Evolutionary conservation across 2,888 invertebrate genomes (phyloP).

Genomic region (Cheiracanthium punctorium): DNA sequence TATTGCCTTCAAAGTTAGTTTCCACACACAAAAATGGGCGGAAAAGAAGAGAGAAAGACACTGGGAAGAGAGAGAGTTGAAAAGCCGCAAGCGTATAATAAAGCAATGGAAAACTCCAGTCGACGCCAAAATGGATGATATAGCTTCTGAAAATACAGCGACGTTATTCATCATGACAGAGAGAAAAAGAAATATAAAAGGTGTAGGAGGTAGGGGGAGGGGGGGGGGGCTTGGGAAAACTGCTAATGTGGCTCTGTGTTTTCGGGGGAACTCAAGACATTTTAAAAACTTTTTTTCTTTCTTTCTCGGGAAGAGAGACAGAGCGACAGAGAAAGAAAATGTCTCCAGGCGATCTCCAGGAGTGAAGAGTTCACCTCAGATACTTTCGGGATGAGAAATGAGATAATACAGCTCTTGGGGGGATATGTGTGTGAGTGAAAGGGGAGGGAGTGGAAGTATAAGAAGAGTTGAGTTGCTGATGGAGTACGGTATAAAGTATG

Average conservation of each 20-base stretch:
- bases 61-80: too few species aligned
- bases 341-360: constrained; percentile 1
- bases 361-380: not conserved
- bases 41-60: too few species aligned
- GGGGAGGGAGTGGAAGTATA: too few species aligned
- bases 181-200: not conserved
- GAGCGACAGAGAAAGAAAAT: not conserved
- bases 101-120: constrained; percentile 1
- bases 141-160: not conserved
- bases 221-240: too few species aligned
- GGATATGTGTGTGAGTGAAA: too few species aligned
- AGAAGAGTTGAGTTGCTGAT: too few species aligned
- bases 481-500: too few species aligned
- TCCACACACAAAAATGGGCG: too few species aligned
- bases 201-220: too few species aligned
- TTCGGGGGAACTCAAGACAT: constrained; percentile 6
- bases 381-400: not conserved
- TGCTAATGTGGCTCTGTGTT: constrained; percentile 39
- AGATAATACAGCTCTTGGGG: constrained; percentile 9
- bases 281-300: not conserved
- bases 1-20: too few species aligned
- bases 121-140: constrained; percentile 1
- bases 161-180: not conserved
- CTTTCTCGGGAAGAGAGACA: too few species aligned
- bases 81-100: constrained; percentile 8